Percentiles rank a stretch among this genome's conserved stretches.
Conservation (phyloP, 1,140 invertebrate species). For the Ditylenchus dipsaci region DNA sequence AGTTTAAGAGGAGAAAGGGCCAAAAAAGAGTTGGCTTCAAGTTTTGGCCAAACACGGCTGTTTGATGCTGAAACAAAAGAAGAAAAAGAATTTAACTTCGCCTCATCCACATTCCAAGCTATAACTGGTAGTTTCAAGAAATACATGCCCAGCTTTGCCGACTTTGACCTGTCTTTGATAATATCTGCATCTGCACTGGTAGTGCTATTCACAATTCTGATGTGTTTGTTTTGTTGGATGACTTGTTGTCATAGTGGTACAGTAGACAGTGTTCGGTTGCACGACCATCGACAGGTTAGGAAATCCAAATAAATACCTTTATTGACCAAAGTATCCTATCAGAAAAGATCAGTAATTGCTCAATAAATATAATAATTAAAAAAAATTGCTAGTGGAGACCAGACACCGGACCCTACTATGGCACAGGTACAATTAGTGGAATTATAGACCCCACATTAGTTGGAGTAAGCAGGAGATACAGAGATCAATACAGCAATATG, state of each 20-base stretch:
- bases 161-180: background rate
- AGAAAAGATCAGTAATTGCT: too few species aligned
- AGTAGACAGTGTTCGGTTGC: background rate
- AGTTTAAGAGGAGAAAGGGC: background rate
- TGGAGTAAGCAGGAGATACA: too few species aligned
- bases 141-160: background rate
- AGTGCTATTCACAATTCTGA: background rate
- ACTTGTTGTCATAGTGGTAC: background rate
- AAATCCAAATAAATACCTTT: too few species aligned
- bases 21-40: background rate
- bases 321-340: too few species aligned
- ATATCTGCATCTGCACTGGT: background rate
- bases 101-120: background rate
- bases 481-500: too few species aligned
- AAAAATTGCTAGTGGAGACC: too few species aligned
- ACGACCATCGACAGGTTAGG: background rate
- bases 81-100: background rate
- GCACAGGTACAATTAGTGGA: too few species aligned
- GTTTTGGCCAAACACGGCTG: background rate
- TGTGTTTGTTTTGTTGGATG: constrained; percentile 4
- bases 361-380: too few species aligned
- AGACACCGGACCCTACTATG: too few species aligned
- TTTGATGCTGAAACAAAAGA: background rate
- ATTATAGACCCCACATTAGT: too few species aligned
- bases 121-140: background rate